Base-by-base conservation (phyloP, 2,888 invertebrate genomes). In the Gymnosoma rotundatum region DNA sequence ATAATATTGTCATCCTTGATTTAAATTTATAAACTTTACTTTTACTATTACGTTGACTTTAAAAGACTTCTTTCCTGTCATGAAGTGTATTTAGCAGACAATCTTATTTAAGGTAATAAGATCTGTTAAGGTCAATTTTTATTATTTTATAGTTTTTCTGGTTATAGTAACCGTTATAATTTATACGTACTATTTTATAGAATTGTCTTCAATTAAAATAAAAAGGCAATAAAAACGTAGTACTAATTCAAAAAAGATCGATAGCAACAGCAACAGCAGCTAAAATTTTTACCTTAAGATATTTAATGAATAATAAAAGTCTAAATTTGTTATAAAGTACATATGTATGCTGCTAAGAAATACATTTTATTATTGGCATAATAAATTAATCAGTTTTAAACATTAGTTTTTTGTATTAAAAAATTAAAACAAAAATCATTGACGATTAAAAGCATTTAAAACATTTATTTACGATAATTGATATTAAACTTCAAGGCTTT, bases 401-500 rank as follows among this genome's bases (percentile, higher is more conserved):
- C 20, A 45, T 4, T 25, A 20, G 18, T 52, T 21, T 48, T 58
- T 52, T 63, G 16, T 58, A 10, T 1, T 36, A 73, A 52, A 58
- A 67, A 66, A 25, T n/a, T 56, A 14, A 45, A 60, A 50, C 25
- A 60, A 20, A 58, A 25, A 25, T 32, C 25, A 38, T 14, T 14
- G 16, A 52, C 61, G 63, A 48, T 50, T 21, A 20, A 56, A 36
- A 38, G 38, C 36, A 66, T 75, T 56, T 58, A 3, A 58, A 58
- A 67, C 12, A 60, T 45, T 38, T 48, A 60, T 45, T 38, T 48
- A 21, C 32, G 58, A 12, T 21, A 25, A 18, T 54, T 38, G 36
- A 75, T 32, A 58, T 0, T 25, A 60, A 36, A 8, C 25, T 21
- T 64, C 73, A 79, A 79, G 73, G 79, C 60, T 66, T 64, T 64